phyloP scores from a whole-genome alignment of 2,797 vertebrate genomes.

The Neomorphus geoffroyi region DNA sequence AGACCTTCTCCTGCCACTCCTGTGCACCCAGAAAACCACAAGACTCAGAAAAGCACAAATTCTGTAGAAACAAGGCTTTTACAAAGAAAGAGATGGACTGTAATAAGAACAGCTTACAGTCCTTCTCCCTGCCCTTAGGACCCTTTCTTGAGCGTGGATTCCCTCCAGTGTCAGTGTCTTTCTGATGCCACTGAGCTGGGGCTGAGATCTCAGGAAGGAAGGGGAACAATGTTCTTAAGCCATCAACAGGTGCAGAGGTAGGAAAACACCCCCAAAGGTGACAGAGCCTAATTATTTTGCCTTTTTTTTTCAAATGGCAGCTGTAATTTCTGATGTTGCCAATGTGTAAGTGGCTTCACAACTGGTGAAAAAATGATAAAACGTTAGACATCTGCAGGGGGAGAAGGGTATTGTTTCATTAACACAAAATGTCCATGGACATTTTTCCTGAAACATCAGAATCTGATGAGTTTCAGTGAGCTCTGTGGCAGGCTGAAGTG shows the following conservation, averaged over 20 bases:
- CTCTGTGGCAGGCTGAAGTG: neutral
- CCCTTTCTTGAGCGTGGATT: neutral
- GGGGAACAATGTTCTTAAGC: neutral
- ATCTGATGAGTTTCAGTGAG: neutral
- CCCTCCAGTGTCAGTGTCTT: neutral
- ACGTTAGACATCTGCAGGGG: rapidly evolving
- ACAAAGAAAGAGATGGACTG: neutral
- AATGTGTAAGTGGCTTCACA: neutral
- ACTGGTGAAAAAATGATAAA: neutral
- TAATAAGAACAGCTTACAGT: neutral
- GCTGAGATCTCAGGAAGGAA: neutral
- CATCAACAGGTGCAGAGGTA: neutral
- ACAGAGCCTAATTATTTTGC: rapidly evolving
- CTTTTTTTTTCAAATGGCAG: neutral
- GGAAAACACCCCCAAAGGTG: neutral
- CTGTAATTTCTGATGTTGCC: neutral
- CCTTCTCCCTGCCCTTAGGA: neutral
- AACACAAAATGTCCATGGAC: neutral
- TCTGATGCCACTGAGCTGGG: neutral
- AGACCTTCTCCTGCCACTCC: neutral
- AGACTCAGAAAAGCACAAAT: neutral
- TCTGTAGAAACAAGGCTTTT: neutral
- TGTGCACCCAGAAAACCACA: neutral
- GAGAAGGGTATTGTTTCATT: neutral
- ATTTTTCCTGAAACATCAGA: neutral